phyloP scores from a whole-genome alignment of 2,888 invertebrate genomes.

The Apantesis nais region DNA sequence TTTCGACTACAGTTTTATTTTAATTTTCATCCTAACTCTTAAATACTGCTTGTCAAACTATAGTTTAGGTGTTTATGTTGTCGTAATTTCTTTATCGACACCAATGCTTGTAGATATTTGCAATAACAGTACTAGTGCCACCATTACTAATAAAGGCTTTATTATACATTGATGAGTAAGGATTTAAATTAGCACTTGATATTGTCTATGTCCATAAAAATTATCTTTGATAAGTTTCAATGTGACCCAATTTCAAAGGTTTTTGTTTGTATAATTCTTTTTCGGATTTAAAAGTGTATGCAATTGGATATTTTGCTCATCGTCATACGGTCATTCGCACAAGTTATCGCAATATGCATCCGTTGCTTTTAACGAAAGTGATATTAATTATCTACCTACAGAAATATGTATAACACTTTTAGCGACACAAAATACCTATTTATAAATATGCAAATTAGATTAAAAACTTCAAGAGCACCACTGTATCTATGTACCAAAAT shows the following conservation, averaged over 20 bases:
- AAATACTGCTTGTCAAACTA: background rate
- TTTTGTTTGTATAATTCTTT: background rate
- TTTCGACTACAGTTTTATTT: background rate
- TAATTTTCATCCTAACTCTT: background rate
- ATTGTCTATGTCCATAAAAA: background rate
- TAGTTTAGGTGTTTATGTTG: background rate
- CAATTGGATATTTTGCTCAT: constrained; percentile 42
- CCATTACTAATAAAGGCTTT: too few species aligned
- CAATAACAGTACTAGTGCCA: background rate
- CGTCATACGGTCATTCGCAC: constrained; percentile 56
- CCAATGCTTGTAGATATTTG: background rate
- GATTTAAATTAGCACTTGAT: background rate
- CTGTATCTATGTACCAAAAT: background rate
- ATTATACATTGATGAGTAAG: background rate
- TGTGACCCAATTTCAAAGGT: background rate
- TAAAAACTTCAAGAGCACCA: background rate
- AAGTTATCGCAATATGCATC: constrained; percentile 58
- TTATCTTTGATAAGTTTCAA: background rate
- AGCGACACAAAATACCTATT: constrained; percentile 18
- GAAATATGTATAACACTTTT: constrained; percentile 35
- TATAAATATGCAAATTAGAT: background rate
- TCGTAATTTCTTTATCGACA: background rate
- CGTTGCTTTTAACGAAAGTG: constrained; percentile 43
- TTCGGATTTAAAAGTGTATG: constrained; percentile 2
- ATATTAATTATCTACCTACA: constrained; percentile 27